Evolutionary conservation across 2,113 vertebrate species (phyloP), one percentile per base, ranked within the genome.

Genomic region (Misgurnus mizolepis): DNA sequence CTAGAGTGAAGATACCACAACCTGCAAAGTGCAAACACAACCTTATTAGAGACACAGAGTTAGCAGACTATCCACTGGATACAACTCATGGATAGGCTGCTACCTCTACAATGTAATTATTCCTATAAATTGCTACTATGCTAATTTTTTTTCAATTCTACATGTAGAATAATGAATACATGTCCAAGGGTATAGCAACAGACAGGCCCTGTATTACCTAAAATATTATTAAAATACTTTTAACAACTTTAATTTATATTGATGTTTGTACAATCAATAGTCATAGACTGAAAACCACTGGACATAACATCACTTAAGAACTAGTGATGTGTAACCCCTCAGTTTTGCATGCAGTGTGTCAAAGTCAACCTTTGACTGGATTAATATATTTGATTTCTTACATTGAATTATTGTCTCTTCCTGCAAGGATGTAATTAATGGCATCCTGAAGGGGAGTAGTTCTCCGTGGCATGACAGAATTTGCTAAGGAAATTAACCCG

Each of bases 401-500:
- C 67, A 49, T 14, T 68, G 43, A 49, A 49, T 5, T 45, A 18
- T 68, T 68, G 67, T 49, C 67, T 69, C 6, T 69, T 50, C 17
- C 45, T 14, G 67, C 43, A 49, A 69, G 45, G 45, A 69, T 69
- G 47, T 69, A 18, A 49, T 50, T 34, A 18, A 27, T 69, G 18
- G 67, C 45, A 69, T 69, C 67, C 67, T 69, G 18, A 69, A 67
- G 66, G 17, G 66, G 43, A 49, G 67, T 14, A 69, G n/a, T 69
- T 69, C 67, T 69, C 9, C 11, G 43, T 34, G 27, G 27, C 27
- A 34, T 34, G 27, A 34, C 27, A 34, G 27, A 34, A 34, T 34
- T 34, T 34, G 27, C 27, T 34, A 34, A 34, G 22, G 6, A 69
- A 69, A 69, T 69, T 11, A 22, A 22, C 22, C 22, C 22, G 22